Percentiles rank a stretch among this genome's conserved stretches.
Conservation (phyloP, 2,888 invertebrate genomes). For the Trypoxylon attenuatum region DNA sequence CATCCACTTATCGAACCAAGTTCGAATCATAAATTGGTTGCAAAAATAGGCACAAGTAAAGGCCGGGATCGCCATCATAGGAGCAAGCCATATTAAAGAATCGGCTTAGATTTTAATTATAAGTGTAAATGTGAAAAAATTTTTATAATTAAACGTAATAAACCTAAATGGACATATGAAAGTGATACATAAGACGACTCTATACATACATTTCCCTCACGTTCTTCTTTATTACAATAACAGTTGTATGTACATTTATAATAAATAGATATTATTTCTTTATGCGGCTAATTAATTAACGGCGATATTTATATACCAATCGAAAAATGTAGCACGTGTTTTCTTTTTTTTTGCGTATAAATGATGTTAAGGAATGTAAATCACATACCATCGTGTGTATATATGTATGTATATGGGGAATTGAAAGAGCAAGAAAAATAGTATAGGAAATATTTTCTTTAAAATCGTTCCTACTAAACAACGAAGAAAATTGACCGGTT, state of each 20-base stretch:
- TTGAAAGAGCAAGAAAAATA: constrained; percentile 41
- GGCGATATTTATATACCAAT: constrained; percentile 58
- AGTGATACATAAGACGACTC: constrained; percentile 29
- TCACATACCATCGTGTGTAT: constrained; percentile 38
- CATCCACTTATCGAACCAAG: constrained; percentile 39
- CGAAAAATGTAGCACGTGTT: constrained; percentile 54
- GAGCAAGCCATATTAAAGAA: constrained; percentile 66
- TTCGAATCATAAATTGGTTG: constrained; percentile 51
- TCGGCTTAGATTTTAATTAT: constrained; percentile 21
- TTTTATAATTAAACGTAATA: constrained; percentile 46
- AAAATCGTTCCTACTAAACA: constrained; percentile 18
- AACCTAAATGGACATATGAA: constrained; percentile 31
- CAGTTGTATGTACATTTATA: constrained; percentile 72
- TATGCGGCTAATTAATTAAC: constrained; percentile 67
- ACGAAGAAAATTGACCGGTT: constrained; percentile 29
- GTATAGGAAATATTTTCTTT: constrained; percentile 32
- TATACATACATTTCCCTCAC: constrained; percentile 53
- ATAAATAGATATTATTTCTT: constrained; percentile 70
- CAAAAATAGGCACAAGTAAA: constrained; percentile 62
- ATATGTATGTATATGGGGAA: constrained; percentile 26
- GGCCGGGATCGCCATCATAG: constrained; percentile 63
- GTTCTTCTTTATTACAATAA: constrained; percentile 71
- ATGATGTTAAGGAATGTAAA: constrained; percentile 57
- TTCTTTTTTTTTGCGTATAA: too few species aligned
- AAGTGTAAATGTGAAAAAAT: constrained; percentile 25